Evolutionary conservation across 2,113 vertebrate species (phyloP), one percentile per base, ranked within the genome.

Genomic region (Ardeotis arabs): DNA sequence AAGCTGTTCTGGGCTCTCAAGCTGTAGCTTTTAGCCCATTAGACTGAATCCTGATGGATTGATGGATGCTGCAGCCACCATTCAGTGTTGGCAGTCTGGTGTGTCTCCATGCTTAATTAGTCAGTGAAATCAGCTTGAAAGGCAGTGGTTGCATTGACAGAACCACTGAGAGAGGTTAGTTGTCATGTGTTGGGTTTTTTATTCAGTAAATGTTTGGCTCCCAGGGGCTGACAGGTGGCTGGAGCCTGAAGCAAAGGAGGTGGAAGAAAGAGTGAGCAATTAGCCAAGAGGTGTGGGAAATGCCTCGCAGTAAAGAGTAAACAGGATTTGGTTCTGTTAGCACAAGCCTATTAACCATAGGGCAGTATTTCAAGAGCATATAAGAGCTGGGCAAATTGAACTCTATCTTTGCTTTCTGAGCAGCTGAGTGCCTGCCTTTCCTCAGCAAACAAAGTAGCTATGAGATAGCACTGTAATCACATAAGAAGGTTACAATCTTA

Each of bases 51-150:
- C 80, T 96, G 49, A 45, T 84, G 62, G n/a, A 87, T 66, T 92
- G 95, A 91, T 68, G 66, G 84, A 89, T 95, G 91, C 69, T 76
- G 83, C 77, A 89, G 3, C 77, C 45, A 67, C 88, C 80, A 29
- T 50, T 87, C 73, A 58, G 11, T 50, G 67, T 20, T 73, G 66
- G 55, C 89, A 94, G 52, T 39, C 86, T 93, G 87, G 77, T 95
- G 80, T 89, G 50, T 59, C 78, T 94, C 69, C 41, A 82, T 89
- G 92, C 77, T 91, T 95, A 87, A 95, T 92, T 96, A 96, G 76
- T 47, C 66, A 73, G 84, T 39, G 91, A 95, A 94, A 96, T 96
- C 80, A 89, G 31, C 78, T 79, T 89, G 63, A 95, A 92, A 95
- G 89, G 49, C 77, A 95, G 86, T 74, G 82, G 49, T 95, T 96